Conservation (phyloP, 2,113 vertebrate genomes). For the Octodon degus region DNA sequence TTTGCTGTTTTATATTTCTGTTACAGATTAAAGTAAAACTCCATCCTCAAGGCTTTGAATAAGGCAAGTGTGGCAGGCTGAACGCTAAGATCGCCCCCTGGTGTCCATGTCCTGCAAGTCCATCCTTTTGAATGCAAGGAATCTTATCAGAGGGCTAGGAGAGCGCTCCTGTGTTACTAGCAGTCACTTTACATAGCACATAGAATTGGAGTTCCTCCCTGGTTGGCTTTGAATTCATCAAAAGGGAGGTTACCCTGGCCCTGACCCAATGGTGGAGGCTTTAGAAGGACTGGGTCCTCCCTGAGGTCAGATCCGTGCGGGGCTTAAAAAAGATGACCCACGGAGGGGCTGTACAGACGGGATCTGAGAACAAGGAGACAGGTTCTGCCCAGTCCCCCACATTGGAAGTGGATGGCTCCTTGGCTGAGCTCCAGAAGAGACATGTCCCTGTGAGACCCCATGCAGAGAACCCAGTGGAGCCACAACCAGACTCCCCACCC, state of each 20-base stretch:
- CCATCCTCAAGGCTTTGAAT: not conserved
- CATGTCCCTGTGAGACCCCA: not conserved
- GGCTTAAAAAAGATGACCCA: not conserved
- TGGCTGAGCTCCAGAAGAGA: not conserved
- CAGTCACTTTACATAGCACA: not conserved
- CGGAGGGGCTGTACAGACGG: rapidly evolving
- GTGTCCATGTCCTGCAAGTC: not conserved
- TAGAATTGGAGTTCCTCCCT: not conserved
- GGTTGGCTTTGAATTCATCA: not conserved
- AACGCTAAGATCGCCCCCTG: constrained; percentile 26
- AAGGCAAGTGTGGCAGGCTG: not conserved
- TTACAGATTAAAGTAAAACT: not conserved
- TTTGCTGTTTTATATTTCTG: not conserved
- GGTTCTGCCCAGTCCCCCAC: not conserved
- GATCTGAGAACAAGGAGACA: not conserved
- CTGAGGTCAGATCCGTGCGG: not conserved
- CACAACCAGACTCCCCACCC: not conserved
- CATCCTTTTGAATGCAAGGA: not conserved
- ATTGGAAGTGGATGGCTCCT: not conserved
- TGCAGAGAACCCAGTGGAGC: not conserved
- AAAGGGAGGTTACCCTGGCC: not conserved
- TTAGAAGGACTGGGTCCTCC: not conserved
- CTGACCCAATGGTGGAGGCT: not conserved
- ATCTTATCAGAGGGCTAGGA: not conserved
- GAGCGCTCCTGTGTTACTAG: not conserved